Evolutionary conservation across 1,140 invertebrate species (phyloP).

Genomic region (Drosophila sulfurigaster): DNA sequence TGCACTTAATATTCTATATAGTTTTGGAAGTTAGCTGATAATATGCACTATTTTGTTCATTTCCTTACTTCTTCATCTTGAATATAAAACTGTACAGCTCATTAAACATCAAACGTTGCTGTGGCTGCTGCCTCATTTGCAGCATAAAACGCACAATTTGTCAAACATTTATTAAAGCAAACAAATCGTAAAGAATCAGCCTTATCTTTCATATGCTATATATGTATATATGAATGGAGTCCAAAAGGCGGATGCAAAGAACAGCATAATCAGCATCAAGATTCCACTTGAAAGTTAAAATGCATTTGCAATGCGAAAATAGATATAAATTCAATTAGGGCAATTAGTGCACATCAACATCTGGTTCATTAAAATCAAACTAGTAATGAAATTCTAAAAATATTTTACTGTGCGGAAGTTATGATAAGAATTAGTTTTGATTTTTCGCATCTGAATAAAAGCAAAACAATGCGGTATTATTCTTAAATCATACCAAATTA

Average conservation of each 20-base stretch:
- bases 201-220: slow-evolving; percentile 42
- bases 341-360: slow-evolving; percentile 54
- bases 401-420: too few species aligned
- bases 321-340: slow-evolving; percentile 67
- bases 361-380: slow-evolving; percentile 47
- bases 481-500: too few species aligned
- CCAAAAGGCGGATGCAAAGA: slow-evolving; percentile 48
- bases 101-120: slow-evolving; percentile 65
- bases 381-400: slow-evolving; percentile 7
- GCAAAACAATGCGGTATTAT: too few species aligned
- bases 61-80: neutral
- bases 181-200: slow-evolving; percentile 51
- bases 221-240: slow-evolving; percentile 25
- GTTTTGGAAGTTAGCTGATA: too few species aligned
- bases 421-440: too few species aligned
- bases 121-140: slow-evolving; percentile 63
- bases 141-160: slow-evolving; percentile 77
- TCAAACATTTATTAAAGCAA: slow-evolving; percentile 61
- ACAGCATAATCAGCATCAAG: slow-evolving; percentile 64
- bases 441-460: too few species aligned
- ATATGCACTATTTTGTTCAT: too few species aligned
- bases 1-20: too few species aligned
- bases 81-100: slow-evolving; percentile 14
- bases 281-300: slow-evolving; percentile 68
- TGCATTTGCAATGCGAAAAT: slow-evolving; percentile 36